Percentiles rank a stretch among this genome's conserved stretches.
These are phyloP conservation scores for Saiga tatarica DNA, from an alignment of 2,113 vertebrate species.

Conservation along the genomic window DNA sequence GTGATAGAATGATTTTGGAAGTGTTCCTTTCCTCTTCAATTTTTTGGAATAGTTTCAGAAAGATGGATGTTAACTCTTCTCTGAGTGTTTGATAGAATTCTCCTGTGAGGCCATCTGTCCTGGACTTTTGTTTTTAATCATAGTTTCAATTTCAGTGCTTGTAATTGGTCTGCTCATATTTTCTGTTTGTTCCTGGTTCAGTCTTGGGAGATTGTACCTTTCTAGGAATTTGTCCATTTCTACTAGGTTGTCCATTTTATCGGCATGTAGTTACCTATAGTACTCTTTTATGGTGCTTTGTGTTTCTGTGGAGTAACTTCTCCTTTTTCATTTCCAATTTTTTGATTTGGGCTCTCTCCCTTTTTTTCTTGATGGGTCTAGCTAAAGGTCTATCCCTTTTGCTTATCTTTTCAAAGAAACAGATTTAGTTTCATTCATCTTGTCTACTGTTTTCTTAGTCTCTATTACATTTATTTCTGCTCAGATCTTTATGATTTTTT, in stretches of 20 bases:
- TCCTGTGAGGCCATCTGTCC: background rate
- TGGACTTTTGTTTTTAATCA: background rate
- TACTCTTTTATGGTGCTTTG: background rate
- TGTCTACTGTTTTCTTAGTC: too few species aligned
- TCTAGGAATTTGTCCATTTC: background rate
- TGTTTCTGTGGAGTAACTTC: too few species aligned
- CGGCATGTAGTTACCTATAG: background rate
- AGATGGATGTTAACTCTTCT: background rate
- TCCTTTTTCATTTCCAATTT: too few species aligned
- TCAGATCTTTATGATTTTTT: too few species aligned
- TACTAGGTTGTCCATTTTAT: background rate
- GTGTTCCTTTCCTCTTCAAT: background rate
- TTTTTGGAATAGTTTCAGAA: background rate
- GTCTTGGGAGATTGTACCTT: background rate
- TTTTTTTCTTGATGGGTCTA: too few species aligned
- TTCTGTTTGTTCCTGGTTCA: background rate
- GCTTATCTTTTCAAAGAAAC: too few species aligned
- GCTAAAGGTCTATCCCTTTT: too few species aligned
- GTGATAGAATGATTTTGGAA: background rate
- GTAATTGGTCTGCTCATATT: background rate
- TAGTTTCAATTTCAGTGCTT: background rate
- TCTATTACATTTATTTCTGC: too few species aligned
- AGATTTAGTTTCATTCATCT: too few species aligned
- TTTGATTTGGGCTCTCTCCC: too few species aligned
- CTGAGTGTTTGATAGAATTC: background rate